These are phyloP conservation scores for Chironomus riparius DNA, from an alignment of 2,888 invertebrate species.

Conservation along the genomic window DNA sequence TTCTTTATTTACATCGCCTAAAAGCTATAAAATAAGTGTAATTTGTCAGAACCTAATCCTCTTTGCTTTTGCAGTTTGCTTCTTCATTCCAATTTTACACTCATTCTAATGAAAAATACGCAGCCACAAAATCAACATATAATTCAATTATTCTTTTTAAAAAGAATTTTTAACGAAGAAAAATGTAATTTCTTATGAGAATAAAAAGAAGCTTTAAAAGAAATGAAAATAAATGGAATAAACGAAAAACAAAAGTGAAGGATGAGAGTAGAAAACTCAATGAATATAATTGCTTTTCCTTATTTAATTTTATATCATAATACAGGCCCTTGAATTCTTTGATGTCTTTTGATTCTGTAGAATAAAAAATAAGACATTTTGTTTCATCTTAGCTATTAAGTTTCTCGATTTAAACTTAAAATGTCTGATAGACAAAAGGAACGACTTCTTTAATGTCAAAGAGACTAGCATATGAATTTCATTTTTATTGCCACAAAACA, in stretches of 20 bases:
- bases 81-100: background rate
- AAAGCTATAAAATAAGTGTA: background rate
- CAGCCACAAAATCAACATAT: background rate
- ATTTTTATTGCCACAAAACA: too few relatives aligned
- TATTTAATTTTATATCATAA: background rate
- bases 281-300: background rate
- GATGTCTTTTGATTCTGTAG: background rate
- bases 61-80: background rate
- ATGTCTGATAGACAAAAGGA: too few relatives aligned
- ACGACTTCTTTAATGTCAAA: too few relatives aligned
- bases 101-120: background rate
- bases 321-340: background rate
- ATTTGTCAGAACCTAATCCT: background rate
- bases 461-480: too few relatives aligned
- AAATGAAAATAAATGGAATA: background rate
- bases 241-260: background rate
- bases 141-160: background rate
- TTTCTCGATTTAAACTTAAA: too few relatives aligned
- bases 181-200: background rate
- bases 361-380: background rate
- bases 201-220: background rate
- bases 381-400: too few relatives aligned
- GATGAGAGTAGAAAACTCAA: background rate
- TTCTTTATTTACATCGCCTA: background rate
- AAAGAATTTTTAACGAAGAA: too few relatives aligned